phyloP scores from a whole-genome alignment of 2,113 vertebrate species.

The Pollimyrus isidori region DNA sequence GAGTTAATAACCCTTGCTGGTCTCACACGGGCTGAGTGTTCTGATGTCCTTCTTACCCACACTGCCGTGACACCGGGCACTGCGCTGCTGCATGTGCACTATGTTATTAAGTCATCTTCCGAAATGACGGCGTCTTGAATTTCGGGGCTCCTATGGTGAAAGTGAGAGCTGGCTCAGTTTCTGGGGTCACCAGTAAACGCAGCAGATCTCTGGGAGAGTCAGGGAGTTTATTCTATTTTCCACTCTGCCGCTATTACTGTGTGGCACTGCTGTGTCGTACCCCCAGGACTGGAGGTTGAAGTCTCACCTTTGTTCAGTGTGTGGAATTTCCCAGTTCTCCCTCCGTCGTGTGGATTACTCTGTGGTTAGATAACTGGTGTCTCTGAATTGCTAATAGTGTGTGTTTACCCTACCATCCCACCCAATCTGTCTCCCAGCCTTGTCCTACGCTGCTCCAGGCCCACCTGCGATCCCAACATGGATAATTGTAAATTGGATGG shows the following conservation, averaged over 20 bases:
- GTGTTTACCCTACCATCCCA: background rate
- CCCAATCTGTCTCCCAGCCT: background rate
- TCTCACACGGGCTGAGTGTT: background rate
- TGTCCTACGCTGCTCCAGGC: background rate
- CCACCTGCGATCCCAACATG: background rate
- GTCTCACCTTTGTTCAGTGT: background rate
- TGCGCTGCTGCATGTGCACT: background rate
- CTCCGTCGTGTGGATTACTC: background rate
- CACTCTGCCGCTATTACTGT: background rate
- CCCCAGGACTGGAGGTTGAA: background rate
- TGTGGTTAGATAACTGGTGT: background rate
- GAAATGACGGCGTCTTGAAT: background rate
- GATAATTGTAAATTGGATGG: background rate
- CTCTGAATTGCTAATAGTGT: background rate
- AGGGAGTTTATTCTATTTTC: background rate
- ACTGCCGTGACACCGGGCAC: background rate
- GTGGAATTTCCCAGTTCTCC: background rate
- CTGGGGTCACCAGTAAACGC: background rate
- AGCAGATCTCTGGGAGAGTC: background rate
- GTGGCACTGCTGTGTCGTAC: background rate
- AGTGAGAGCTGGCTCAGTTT: background rate
- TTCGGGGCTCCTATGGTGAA: background rate
- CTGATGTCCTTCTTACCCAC: background rate
- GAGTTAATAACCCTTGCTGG: background rate
- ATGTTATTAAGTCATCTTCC: background rate